Percentiles rank a stretch among this genome's conserved stretches.
phyloP scores from a whole-genome alignment of 1,140 invertebrate species.

The Caenorhabditis inopinata region DNA sequence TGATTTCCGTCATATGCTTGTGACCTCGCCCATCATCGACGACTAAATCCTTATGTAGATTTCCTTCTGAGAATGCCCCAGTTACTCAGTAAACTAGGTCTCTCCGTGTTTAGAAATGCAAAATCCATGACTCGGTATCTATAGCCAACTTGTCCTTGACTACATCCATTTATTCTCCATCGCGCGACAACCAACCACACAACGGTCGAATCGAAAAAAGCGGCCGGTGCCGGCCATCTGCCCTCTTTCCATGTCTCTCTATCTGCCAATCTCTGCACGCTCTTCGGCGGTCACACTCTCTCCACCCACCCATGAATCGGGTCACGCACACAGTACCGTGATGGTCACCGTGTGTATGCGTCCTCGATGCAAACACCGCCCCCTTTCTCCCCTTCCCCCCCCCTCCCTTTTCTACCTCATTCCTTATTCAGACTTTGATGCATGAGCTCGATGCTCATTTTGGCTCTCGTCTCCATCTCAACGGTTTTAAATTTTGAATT shows the following conservation, averaged over 20 bases:
- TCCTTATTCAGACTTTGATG: not conserved
- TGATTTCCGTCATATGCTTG: no score
- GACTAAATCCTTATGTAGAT: no score
- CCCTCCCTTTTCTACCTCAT: not conserved
- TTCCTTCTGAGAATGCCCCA: no score
- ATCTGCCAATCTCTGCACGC: not conserved
- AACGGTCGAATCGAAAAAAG: conserved; percentile 32
- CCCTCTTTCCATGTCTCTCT: not conserved
- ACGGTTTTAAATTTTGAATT: no score
- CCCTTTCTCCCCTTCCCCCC: not conserved
- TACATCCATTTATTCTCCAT: not conserved
- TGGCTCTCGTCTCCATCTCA: not conserved
- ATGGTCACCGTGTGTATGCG: not conserved
- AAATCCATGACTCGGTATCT: not conserved
- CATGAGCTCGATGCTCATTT: not conserved
- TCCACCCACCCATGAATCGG: conserved; percentile 6
- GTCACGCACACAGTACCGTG: conserved; percentile 28
- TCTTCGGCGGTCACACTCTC: not conserved
- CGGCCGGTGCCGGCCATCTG: conserved; percentile 28
- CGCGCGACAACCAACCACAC: not conserved
- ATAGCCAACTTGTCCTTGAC: not conserved
- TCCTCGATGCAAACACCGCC: conserved; percentile 10
- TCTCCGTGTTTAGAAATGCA: no score
- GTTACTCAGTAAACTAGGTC: no score
- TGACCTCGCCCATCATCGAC: no score